These are phyloP conservation scores for Orientallactaga sibirica DNA, from an alignment of 2,797 vertebrate species.

Conservation along the genomic window DNA sequence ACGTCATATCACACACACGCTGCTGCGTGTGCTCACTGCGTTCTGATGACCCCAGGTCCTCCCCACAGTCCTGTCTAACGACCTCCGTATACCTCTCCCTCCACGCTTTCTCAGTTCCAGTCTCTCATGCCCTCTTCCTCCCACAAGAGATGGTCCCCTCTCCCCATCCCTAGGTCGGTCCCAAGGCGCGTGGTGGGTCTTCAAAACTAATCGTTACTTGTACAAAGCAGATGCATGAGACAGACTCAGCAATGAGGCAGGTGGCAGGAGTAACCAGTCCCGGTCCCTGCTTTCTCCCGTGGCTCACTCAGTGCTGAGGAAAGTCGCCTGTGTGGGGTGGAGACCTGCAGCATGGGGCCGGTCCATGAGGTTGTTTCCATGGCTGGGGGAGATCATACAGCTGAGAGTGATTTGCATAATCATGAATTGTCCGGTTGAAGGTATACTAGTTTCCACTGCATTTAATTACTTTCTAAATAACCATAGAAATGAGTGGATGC, in stretches of 20 bases:
- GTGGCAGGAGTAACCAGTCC: rapidly evolving
- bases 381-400: background rate
- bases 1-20: rapidly evolving
- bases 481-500: background rate
- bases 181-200: background rate
- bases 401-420: background rate
- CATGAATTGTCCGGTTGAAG: background rate
- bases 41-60: background rate
- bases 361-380: background rate
- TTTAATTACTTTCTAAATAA: background rate
- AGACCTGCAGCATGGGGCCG: background rate
- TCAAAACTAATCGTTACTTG: background rate
- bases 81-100: background rate
- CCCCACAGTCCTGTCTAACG: background rate
- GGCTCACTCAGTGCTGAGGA: background rate
- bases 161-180: too few species aligned
- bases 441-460: background rate
- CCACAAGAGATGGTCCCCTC: background rate
- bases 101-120: background rate
- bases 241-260: rapidly evolving
- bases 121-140: background rate
- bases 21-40: background rate
- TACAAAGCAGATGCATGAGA: background rate
- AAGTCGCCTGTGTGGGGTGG: background rate
- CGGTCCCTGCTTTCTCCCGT: rapidly evolving